Base-by-base conservation (phyloP, 2,888 invertebrate genomes). In the Glomeris marginata region DNA sequence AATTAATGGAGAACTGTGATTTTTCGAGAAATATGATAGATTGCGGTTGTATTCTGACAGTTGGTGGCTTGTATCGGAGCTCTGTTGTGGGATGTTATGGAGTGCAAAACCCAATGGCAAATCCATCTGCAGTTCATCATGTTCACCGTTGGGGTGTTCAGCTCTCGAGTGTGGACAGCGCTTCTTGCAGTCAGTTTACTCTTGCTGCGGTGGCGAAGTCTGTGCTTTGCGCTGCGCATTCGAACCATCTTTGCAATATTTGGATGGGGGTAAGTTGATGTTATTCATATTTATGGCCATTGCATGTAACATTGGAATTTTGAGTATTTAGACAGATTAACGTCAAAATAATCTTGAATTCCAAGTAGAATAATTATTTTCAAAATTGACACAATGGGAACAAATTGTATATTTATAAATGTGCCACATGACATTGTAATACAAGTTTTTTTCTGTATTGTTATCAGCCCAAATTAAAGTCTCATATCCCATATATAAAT, bases 81-180 rank as follows among this genome's bases (percentile, higher is more conserved):
- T 41, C 76, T 88, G 47, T 71, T 82, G 60, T 84, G 83, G 72
- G 81, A 81, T 1, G 74, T 77, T 11, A 58, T 74, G 20, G 71
- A 72, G 34, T 69, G 69, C 44, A 71, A 68, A 40, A 63, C 69
- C 1, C 71, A 73, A 4, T 81, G 80, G 80, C 68, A 72, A 33
- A 72, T 77, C 58, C 80, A 82, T 52, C 51, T 82, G 2, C 84
- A 88, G 62, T 85, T 88, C 63, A 71, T 78, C 3, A 64, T 87
- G 15, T 80, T 84, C 56, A 78, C 82, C 35, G 76, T 67, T 38
- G 71, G 71, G 52, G 81, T 84, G 52, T 84, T 84, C 61, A 82
- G 86, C 52, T 78, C 85, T 45, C 72, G 90, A 52, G 70, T 88
- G 47, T 90, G 87, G 85, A 86, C 88, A 0, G 81, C 82, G 8